Conservation (phyloP, 2,113 vertebrate species). For the Boleophthalmus pectinirostris region DNA sequence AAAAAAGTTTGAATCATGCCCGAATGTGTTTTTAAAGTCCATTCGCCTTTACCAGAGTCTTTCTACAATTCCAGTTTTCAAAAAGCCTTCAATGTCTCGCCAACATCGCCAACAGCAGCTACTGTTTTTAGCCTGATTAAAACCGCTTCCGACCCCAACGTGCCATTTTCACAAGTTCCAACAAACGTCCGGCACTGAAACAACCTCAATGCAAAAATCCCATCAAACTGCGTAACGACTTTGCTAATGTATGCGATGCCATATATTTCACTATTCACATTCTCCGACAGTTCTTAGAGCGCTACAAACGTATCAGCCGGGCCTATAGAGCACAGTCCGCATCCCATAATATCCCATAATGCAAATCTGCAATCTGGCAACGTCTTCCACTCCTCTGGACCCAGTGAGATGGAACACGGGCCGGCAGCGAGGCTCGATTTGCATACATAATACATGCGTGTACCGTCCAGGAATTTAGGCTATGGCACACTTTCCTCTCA, state of each 20-base stretch:
- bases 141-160: too few relatives aligned
- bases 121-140: too few relatives aligned
- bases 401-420: background rate
- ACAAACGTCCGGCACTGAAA: background rate
- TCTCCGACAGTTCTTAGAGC: constrained; percentile 1
- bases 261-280: too few relatives aligned
- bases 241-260: background rate
- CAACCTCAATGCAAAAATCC: background rate
- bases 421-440: background rate
- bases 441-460: constrained; percentile 1
- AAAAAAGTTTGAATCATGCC: too few relatives aligned
- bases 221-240: background rate
- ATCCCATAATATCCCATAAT: constrained; percentile 1
- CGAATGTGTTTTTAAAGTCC: too few relatives aligned
- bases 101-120: too few relatives aligned
- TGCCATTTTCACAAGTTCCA: background rate
- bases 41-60: too few relatives aligned
- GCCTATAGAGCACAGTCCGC: background rate
- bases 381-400: background rate
- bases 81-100: too few relatives aligned
- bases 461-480: constrained; percentile 9
- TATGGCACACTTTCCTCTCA: constrained; percentile 8
- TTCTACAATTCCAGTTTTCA: too few relatives aligned
- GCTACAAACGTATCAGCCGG: background rate
- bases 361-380: constrained; percentile 8